These are phyloP conservation scores for Seira sanloemensis DNA, from an alignment of 2,888 invertebrate genomes.

Conservation along the genomic window DNA sequence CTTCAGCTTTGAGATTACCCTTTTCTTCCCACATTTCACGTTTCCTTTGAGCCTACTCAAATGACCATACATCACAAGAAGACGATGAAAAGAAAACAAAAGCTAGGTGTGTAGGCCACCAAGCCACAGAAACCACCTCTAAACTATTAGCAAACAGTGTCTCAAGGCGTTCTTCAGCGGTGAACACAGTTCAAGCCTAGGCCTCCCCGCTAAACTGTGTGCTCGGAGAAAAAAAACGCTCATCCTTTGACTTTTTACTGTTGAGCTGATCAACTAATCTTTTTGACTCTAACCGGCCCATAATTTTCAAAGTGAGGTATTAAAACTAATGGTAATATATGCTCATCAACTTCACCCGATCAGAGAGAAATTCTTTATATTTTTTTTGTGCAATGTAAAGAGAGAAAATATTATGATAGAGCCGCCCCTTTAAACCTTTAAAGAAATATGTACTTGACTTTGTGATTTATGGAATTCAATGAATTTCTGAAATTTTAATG, in stretches of 20 bases:
- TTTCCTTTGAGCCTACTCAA: neutral
- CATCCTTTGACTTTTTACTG: neutral
- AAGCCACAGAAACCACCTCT: constrained; percentile 13
- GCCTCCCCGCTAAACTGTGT: neutral
- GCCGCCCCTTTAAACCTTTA: constrained; percentile 23
- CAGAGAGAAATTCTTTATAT: no score
- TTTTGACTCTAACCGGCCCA: constrained; percentile 47
- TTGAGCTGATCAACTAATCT: constrained; percentile 22
- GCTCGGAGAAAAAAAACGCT: neutral
- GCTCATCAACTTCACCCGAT: constrained; percentile 43
- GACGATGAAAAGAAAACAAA: constrained; percentile 22
- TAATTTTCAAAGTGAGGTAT: constrained; percentile 48
- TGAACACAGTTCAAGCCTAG: no score
- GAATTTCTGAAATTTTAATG: neutral
- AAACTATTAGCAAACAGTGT: constrained; percentile 19
- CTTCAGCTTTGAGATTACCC: no score
- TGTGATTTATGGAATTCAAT: constrained; percentile 31
- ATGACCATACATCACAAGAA: constrained; percentile 42
- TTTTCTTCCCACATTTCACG: neutral
- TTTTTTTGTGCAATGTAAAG: constrained; percentile 14
- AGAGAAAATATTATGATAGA: constrained; percentile 18
- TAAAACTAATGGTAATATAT: constrained; percentile 36
- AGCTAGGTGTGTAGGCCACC: constrained; percentile 44
- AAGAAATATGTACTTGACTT: neutral
- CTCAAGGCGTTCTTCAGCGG: constrained; percentile 7